Percentiles rank a stretch among this genome's conserved stretches.
phyloP scores from a whole-genome alignment of 2,797 vertebrate species.

The Dermochelys coriacea region DNA sequence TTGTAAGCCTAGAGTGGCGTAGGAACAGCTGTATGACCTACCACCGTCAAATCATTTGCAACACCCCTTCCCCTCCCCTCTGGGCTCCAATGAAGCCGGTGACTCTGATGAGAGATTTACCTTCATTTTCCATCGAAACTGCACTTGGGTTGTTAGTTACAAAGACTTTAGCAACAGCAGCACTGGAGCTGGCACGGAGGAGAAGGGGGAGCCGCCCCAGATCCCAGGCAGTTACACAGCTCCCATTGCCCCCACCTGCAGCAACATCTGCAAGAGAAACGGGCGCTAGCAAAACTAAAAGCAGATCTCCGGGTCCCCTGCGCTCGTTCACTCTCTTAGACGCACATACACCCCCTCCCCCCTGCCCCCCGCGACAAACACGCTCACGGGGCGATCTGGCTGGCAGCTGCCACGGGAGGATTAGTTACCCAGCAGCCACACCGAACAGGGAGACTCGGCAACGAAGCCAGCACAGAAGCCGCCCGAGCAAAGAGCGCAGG shows the following conservation, averaged over 20 bases:
- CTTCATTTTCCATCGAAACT: slow-evolving; percentile 87
- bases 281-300: slow-evolving; percentile 46
- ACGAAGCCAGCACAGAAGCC: neutral
- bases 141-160: slow-evolving; percentile 76
- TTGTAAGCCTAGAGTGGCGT: slow-evolving; percentile 22
- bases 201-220: neutral
- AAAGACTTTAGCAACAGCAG: slow-evolving; percentile 79
- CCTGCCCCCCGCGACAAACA: neutral
- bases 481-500: neutral
- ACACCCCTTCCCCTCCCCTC: slow-evolving; percentile 67
- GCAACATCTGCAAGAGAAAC: slow-evolving; percentile 83
- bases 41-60: slow-evolving; percentile 59
- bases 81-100: slow-evolving; percentile 60
- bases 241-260: slow-evolving; percentile 79
- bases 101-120: slow-evolving; percentile 78
- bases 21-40: slow-evolving; percentile 45
- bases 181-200: slow-evolving; percentile 49
- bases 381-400: neutral
- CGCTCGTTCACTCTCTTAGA: too few species aligned
- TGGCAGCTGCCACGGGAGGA: neutral
- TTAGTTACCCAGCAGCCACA: slow-evolving; percentile 14
- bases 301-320: neutral
- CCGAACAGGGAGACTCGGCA: neutral
- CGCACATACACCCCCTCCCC: neutral
- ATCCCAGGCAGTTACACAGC: slow-evolving; percentile 78